Percentiles rank a stretch among this genome's conserved stretches.
Evolutionary conservation across 2,113 vertebrate genomes (phyloP).

Genomic region (Perca flavescens): DNA sequence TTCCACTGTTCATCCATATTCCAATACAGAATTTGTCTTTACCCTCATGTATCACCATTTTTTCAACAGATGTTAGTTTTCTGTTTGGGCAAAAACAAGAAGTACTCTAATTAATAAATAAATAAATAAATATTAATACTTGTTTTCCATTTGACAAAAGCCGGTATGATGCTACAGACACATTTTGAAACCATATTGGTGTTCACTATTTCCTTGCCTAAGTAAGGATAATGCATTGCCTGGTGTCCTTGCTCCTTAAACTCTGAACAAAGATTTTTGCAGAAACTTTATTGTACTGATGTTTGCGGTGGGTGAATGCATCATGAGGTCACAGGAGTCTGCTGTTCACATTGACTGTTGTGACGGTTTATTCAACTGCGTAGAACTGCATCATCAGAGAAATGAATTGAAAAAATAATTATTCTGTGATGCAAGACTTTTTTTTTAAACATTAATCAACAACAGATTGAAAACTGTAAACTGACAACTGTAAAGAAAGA

Average conservation of each 20-base stretch:
- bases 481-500: background rate
- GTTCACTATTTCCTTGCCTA: background rate
- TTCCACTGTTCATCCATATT: background rate
- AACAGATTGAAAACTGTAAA: background rate
- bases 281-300: background rate
- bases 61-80: background rate
- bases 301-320: background rate
- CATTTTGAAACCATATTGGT: background rate
- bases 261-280: background rate
- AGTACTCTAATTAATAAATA: background rate
- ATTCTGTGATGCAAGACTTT: background rate
- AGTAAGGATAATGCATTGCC: background rate
- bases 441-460: background rate
- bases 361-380: background rate
- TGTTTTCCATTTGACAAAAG: background rate
- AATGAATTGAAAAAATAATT: background rate
- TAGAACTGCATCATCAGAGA: background rate
- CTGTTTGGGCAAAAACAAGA: background rate
- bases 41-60: background rate
- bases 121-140: too few species aligned
- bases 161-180: background rate
- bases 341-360: conserved; percentile 9
- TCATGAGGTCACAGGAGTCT: background rate
- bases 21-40: background rate
- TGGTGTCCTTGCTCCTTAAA: background rate